Base-by-base conservation (phyloP, 2,113 vertebrate genomes). In the Arvicanthis niloticus region DNA sequence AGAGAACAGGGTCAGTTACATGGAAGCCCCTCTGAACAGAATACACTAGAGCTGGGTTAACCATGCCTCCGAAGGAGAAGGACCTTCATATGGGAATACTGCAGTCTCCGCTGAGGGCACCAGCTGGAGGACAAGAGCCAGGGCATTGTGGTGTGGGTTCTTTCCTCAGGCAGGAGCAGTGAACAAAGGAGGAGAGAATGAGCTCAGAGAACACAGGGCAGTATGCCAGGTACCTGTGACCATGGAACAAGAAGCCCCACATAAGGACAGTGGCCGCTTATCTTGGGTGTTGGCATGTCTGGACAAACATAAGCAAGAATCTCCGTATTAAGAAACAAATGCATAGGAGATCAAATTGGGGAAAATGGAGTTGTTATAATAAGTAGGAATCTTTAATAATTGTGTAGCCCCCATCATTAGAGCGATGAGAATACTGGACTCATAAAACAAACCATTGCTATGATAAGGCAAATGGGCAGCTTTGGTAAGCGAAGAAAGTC, bases 401-500 rank as follows among this genome's bases (percentile, higher is more conserved):
- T 76, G 21, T 40, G 13, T 70, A 84, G 45, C 51, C 51, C 58
- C 7, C n/a, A 76, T 95, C 51, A 88, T 9, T 73, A 29, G 80
- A 73, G 68, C 75, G 19, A 94, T 40, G 3, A 58, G 76, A 75
- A 26, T 73, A 62, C 0, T 72, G 16, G 0, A 70, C 8, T 77
- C 78, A 56, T 2, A 62, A 92, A 88, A 58, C 42, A 78, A 31
- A 96, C 51, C 3, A 10, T 3, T 31, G 76, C 51, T 82, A 29
- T 21, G 72, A 75, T 45, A 85, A 96, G 85, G 62, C 92, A 37
- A 68, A 72, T 22, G 45, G 75, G 89, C 16, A 40, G 80, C 31
- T 53, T 51, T 53, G 76, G 65, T 88, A 65, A 91, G 70, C 62
- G 82, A 96, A 84, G 13, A 90, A 76, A 81, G 51, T 88, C 51